A percentile compares a stretch with the other conserved stretches of the same genome.
Conservation (phyloP, 1,140 invertebrate species). For the Lepidurus apus region DNA sequence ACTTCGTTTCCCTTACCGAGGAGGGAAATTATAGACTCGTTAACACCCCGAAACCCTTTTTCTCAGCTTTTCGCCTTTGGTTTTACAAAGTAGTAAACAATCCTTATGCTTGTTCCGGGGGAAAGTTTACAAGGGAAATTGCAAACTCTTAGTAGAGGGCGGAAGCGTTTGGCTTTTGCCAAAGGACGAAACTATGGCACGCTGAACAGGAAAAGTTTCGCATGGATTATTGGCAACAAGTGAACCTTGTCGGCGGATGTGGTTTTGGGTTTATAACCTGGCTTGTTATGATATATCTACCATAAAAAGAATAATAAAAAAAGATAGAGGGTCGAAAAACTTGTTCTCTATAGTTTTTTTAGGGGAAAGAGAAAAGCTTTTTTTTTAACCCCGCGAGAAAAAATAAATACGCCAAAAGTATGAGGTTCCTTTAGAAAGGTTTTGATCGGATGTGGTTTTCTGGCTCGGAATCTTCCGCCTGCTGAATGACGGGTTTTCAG, state of each 20-base stretch:
- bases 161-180: not conserved
- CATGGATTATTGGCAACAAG: slow-evolving; percentile 19
- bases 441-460: not conserved
- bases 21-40: slow-evolving; percentile 7
- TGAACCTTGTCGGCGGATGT: not conserved
- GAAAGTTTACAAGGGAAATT: not conserved
- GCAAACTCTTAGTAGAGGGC: not conserved
- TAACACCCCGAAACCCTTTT: not conserved
- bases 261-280: slow-evolving; percentile 16
- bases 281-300: not conserved
- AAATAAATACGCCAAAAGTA: not conserved
- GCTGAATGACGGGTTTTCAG: not conserved
- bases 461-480: not conserved
- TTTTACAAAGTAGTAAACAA: not conserved
- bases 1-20: not conserved
- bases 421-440: not conserved
- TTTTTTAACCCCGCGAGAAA: not conserved
- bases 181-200: not conserved
- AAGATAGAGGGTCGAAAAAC: not conserved
- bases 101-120: not conserved
- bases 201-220: not conserved
- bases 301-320: not conserved
- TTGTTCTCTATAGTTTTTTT: no score
- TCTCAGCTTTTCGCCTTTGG: not conserved
- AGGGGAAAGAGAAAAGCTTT: no score